A percentile compares a stretch with the other conserved stretches of the same genome.
phyloP scores from a whole-genome alignment of 1,140 invertebrate species.

The Danaus melanippus region DNA sequence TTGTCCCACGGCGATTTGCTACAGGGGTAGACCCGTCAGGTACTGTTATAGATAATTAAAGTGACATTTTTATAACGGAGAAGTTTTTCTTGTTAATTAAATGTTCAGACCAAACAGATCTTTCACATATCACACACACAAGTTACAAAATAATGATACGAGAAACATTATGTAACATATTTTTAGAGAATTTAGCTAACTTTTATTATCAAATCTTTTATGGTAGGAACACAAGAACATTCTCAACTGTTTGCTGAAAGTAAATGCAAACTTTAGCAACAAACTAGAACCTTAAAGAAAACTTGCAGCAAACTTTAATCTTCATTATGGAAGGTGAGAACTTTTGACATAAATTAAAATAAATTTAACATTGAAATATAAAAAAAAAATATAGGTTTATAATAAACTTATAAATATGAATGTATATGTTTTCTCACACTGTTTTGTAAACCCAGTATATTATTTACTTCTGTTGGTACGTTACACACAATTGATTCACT shows the following conservation, averaged over 20 bases:
- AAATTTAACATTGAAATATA: no score
- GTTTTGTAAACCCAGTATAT: no score
- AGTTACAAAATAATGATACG: no score
- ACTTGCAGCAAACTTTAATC: constrained; percentile 7
- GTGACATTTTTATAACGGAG: constrained; percentile 44
- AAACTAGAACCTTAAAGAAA: constrained; percentile 9
- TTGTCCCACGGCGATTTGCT: constrained; percentile 25
- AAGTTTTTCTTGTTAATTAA: constrained; percentile 1
- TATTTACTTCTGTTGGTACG: no score
- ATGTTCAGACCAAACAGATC: no score
- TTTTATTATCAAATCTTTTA: constrained; percentile 4
- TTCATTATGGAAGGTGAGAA: constrained; percentile 8
- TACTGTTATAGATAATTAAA: constrained; percentile 54
- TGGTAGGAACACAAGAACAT: constrained; percentile 8
- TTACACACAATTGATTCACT: no score
- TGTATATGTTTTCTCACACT: no score
- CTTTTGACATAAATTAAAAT: not conserved
- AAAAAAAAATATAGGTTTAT: no score
- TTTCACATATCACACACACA: no score
- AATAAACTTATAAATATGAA: no score
- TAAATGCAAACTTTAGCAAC: constrained; percentile 10
- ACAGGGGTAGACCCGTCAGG: constrained; percentile 33
- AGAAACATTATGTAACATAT: no score
- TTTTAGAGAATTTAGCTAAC: no score
- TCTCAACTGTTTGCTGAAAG: constrained; percentile 4